These are phyloP conservation scores for Acanthococcus lagerstroemiae DNA, from an alignment of 2,888 invertebrate species.

Conservation along the genomic window DNA sequence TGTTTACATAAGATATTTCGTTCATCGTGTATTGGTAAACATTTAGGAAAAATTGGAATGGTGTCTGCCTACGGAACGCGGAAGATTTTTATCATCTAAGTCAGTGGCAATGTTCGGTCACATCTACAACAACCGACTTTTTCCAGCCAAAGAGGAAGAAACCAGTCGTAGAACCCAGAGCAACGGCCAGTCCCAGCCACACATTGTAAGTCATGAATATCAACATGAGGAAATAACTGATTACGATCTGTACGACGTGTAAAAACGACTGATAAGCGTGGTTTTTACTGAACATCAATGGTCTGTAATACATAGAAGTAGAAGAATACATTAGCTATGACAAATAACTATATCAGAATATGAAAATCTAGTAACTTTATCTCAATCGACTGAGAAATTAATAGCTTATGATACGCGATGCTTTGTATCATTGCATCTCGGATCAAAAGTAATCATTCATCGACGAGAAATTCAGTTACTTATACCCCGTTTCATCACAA, in stretches of 20 bases:
- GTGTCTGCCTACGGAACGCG: no score
- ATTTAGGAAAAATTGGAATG: no score
- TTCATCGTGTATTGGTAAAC: no score
- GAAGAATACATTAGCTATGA: conserved; percentile 8
- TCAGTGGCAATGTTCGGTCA: conserved; percentile 89
- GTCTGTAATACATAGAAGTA: conserved; percentile 46
- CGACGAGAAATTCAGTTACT: no score
- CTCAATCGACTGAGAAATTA: no score
- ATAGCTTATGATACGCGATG: no score
- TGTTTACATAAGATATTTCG: no score
- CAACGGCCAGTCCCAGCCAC: conserved; percentile 83
- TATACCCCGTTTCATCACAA: no score
- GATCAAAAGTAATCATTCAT: no score
- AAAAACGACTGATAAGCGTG: conserved; percentile 79
- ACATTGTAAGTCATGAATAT: conserved; percentile 96
- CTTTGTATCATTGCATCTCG: no score
- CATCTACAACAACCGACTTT: conserved; percentile 83
- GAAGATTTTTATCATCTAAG: no score
- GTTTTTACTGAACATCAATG: conserved; percentile 69
- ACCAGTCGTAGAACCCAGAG: conserved; percentile 78
- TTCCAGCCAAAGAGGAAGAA: conserved; percentile 95
- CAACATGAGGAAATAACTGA: conserved; percentile 89
- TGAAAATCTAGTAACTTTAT: no score
- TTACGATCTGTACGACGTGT: conserved; percentile 78
- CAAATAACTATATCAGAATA: background rate